Evolutionary conservation across 2,888 invertebrate genomes (phyloP), one percentile per base, ranked within the genome.

Genomic region (Drosophila algonquin): DNA sequence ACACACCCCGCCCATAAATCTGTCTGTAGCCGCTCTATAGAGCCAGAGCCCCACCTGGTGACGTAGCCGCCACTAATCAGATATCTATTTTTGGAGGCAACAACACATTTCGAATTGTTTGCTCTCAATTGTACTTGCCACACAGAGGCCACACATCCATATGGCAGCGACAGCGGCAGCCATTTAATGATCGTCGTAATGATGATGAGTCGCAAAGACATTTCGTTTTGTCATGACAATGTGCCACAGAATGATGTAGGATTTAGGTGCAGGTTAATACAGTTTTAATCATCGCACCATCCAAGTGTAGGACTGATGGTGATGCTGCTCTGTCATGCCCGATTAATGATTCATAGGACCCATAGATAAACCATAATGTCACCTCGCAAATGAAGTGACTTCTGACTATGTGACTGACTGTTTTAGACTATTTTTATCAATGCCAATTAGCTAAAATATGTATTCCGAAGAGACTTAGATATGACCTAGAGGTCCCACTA

Each of bases 1-100:
- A 71, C 61, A 72, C 74, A 81, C 71, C 73, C 73, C 75, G 76
- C 73, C 87, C 27, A 57, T 61, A 64, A 65, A 68, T 73, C 65
- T 51, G 62, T 50, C 45, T 46, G 27, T 16, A 44, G 69, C 46
- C 57, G 47, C 21, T 59, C 44, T 32, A 54, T 35, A 50, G 24
- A 16, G 30, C 30, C 53, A 55, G 47, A 70, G 64, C 75, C 75
- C 77, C 86, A 81, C 86, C 87, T 83, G 87, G 89, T 87, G 89
- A 89, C 83, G 89, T 89, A 79, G 73, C 72, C 70, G 69, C 65
- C 77, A 79, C 77, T 79, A 89, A 88, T 88, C 87, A 88, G 77
- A 59, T 69, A 76, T 78, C 89, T 88, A 88, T 88, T 88, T 87
- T 74, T 52, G 78, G 71, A 63, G 75, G 67, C 71, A 76, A 40